A percentile compares a stretch with the other conserved stretches of the same genome.
These are phyloP conservation scores for Macaca nemestrina DNA, from an alignment of 2,113 vertebrate genomes.

Conservation along the genomic window DNA sequence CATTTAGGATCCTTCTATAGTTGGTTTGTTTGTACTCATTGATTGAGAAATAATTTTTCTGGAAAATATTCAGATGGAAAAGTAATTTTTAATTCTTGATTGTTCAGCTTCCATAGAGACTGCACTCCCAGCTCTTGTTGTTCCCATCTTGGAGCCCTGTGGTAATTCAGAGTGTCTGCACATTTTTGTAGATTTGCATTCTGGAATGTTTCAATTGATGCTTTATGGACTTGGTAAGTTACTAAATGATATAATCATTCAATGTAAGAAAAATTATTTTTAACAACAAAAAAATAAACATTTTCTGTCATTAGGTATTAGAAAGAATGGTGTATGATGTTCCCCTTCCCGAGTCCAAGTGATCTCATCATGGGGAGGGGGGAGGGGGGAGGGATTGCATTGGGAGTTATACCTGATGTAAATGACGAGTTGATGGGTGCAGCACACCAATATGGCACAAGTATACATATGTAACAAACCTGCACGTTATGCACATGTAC, in stretches of 20 bases:
- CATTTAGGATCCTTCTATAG: background rate
- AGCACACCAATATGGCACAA: no score
- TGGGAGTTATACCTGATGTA: no score
- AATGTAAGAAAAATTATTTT: constrained; percentile 37
- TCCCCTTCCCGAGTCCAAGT: no score
- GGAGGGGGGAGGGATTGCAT: no score
- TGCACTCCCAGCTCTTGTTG: constrained; percentile 94
- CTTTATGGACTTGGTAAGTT: constrained; percentile 96
- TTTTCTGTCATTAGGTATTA: background rate
- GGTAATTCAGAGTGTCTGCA: constrained; percentile 97
- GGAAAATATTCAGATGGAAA: background rate
- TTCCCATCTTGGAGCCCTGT: constrained; percentile 97
- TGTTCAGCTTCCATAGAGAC: constrained; percentile 95
- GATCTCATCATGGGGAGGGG: no score
- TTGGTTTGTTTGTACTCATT: constrained; percentile 37
- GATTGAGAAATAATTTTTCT: background rate
- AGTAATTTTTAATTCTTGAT: constrained; percentile 57
- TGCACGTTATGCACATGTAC: no score
- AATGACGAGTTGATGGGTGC: no score
- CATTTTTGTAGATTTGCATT: constrained; percentile 98
- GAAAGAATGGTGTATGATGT: background rate
- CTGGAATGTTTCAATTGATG: constrained; percentile 98
- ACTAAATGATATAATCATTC: constrained; percentile 37
- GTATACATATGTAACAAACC: no score
- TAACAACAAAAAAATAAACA: constrained; percentile 21